Base-by-base conservation (phyloP, 2,797 vertebrate genomes). In the Malurus splendens region DNA sequence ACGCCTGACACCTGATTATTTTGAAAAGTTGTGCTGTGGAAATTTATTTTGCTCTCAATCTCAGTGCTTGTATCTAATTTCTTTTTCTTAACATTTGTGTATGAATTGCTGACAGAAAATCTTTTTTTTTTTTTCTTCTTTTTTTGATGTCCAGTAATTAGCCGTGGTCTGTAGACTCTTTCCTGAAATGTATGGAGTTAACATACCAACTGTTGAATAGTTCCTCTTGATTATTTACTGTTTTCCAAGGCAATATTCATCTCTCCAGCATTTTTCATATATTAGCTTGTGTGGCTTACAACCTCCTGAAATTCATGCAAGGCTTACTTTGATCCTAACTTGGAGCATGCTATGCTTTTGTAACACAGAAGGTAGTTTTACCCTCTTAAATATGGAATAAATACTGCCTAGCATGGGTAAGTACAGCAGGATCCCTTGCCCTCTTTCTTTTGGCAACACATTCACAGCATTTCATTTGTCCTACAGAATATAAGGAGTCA, bases 381-480 rank as follows among this genome's bases (percentile, higher is more conserved):
- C 22, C 13, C 28, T 91, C 33, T 38, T 66, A 87, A 87, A 51
- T 56, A 70, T 59, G 74, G 80, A 66, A 50, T 83, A 92, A 94
- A 73, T 88, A 48, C 50, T 67, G 64, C 42, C 87, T 79, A 90
- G 64, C 67, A 82, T 44, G 67, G 64, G 48, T 82, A 67, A 92
- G 60, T 79, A 87, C 57, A 67, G 54, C 56, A 78, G 67, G 68
- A 90, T 57, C 73, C 51, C n/a, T 42, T 66, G 74, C 64, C 65
- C 77, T 87, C 88, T 87, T 75, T 64, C 64, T 84, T 76, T 81
- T 90, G 93, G 77, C 23, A 9, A 39, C 1, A 9, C 17, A 33
- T 66, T 95, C 82, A 90, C 85, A 93, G 73, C 71, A 86, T 94
- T 95, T 95, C 80, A n/a, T 95, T 93, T 95, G 89, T 95, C 92